These are phyloP conservation scores for Apogon talboti DNA, from an alignment of 2,797 vertebrate species.

Conservation along the genomic window DNA sequence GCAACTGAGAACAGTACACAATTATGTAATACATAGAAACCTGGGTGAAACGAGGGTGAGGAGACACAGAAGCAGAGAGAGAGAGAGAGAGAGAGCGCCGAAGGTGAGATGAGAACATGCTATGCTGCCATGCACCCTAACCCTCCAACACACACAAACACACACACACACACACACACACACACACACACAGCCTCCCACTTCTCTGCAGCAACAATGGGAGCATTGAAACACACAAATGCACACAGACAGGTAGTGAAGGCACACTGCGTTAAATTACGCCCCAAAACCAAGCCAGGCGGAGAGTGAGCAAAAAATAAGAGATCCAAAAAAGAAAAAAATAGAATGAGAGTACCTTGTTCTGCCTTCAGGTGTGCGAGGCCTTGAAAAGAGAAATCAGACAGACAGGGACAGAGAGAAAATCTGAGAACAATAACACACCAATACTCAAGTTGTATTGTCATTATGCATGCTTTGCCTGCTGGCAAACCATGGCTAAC, in stretches of 20 bases:
- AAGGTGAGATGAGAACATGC: constrained; percentile 65
- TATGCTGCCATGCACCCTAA: constrained; percentile 43
- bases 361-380: constrained; percentile 96
- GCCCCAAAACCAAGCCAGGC: constrained; percentile 58
- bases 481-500: constrained; percentile 83
- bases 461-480: constrained; percentile 82
- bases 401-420: constrained; percentile 70
- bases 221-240: constrained; percentile 64
- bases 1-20: constrained; percentile 55
- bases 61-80: constrained; percentile 39
- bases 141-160: constrained; percentile 25
- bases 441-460: constrained; percentile 85
- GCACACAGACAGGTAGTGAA: constrained; percentile 67
- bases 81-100: constrained; percentile 4
- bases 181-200: constrained; percentile 27
- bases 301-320: constrained; percentile 35
- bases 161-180: constrained; percentile 37
- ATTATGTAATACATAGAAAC: constrained; percentile 72
- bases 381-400: constrained; percentile 85
- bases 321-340: constrained; percentile 19
- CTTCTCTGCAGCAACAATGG: constrained; percentile 51
- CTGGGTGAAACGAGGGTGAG: constrained; percentile 59
- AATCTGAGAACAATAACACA: constrained; percentile 75
- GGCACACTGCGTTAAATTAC: constrained; percentile 39
- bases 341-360: constrained; percentile 90